These are phyloP conservation scores for Platorchestia sp. DNA, from an alignment of 1,140 invertebrate genomes.

Conservation along the genomic window DNA sequence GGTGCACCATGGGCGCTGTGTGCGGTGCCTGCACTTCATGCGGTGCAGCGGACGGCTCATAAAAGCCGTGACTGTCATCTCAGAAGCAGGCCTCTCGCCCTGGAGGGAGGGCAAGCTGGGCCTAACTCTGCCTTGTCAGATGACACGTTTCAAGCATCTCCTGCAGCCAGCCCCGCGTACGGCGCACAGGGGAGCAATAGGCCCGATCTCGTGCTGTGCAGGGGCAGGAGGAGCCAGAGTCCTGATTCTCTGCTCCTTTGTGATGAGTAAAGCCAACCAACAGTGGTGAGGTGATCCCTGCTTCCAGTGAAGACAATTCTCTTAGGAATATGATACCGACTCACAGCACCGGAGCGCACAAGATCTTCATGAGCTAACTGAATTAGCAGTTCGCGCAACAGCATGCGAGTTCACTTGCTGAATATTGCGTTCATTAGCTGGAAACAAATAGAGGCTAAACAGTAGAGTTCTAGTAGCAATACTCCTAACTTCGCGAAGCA, in stretches of 20 bases:
- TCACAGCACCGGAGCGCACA: too few relatives aligned
- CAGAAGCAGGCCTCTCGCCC: not conserved
- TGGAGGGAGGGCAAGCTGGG: not conserved
- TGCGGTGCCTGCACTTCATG: not conserved
- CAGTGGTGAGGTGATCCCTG: too few relatives aligned
- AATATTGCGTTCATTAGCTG: not conserved
- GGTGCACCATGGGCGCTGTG: not conserved
- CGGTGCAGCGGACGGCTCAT: not conserved
- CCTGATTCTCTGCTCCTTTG: too few relatives aligned
- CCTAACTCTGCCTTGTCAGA: not conserved
- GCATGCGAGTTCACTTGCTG: too few relatives aligned
- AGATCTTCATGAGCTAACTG: too few relatives aligned
- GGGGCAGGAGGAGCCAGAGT: not conserved
- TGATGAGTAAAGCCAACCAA: too few relatives aligned
- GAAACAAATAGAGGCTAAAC: too few relatives aligned
- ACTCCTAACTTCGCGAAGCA: too few relatives aligned
- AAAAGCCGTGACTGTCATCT: not conserved
- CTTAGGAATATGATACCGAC: too few relatives aligned
- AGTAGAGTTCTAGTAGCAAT: too few relatives aligned
- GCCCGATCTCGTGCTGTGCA: not conserved
- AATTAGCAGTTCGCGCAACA: too few relatives aligned
- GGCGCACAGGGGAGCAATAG: not conserved
- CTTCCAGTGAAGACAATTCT: too few relatives aligned
- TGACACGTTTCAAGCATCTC: not conserved
- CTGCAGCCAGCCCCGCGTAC: not conserved